Evolutionary conservation across 2,797 vertebrate species (phyloP).

Genomic region (Lindbergichthys nudifrons): DNA sequence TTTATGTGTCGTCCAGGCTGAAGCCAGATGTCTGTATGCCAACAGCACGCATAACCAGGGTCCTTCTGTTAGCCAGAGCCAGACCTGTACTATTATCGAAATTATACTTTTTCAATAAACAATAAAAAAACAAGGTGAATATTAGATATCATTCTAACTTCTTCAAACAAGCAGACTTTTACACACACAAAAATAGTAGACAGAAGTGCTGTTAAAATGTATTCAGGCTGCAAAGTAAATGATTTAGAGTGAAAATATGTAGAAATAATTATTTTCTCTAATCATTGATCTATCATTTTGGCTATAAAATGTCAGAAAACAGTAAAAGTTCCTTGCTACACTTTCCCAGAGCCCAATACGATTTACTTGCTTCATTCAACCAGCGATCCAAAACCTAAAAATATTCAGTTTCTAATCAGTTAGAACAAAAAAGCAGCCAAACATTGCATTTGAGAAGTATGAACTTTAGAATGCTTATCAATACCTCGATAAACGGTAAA

Average conservation of each 20-base stretch:
- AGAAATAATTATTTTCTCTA: background rate
- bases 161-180: constrained; percentile 12
- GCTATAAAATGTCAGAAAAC: background rate
- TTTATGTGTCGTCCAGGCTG: constrained; percentile 61
- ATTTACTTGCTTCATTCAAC: background rate
- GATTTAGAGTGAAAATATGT: background rate
- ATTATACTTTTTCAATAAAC: background rate
- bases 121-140: background rate
- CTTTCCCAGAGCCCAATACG: background rate
- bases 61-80: constrained; percentile 2
- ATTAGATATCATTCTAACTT: background rate
- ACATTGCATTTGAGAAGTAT: background rate
- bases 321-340: background rate
- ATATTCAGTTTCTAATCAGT: no score
- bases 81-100: background rate
- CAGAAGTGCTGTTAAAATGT: background rate
- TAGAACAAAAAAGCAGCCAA: background rate
- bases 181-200: background rate
- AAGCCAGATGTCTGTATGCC: constrained; percentile 35
- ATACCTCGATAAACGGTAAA: no score
- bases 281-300: background rate
- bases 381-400: background rate
- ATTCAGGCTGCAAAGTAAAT: background rate
- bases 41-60: constrained; percentile 10
- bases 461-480: no score